phyloP scores from a whole-genome alignment of 2,113 vertebrate species.

The Cebidichthys violaceus region DNA sequence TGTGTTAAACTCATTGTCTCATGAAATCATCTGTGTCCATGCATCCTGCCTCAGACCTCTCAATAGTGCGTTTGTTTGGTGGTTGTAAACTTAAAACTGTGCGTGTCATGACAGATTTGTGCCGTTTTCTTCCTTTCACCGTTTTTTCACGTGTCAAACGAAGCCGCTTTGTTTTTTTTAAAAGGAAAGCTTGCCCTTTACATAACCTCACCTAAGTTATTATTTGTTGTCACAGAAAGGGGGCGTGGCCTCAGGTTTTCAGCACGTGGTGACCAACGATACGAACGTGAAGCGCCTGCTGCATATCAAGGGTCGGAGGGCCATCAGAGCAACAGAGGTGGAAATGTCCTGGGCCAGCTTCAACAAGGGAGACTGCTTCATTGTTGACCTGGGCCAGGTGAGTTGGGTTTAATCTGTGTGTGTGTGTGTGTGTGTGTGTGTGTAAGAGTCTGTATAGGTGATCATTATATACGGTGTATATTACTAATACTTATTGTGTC shows the following conservation, averaged over 20 bases:
- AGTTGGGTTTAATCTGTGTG: not conserved
- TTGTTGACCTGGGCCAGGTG: conserved; percentile 82
- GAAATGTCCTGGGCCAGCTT: conserved; percentile 80
- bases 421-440: not conserved
- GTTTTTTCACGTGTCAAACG: not conserved
- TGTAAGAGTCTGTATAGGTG: not conserved
- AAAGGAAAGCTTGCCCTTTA: not conserved
- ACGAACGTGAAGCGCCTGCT: conserved; percentile 76
- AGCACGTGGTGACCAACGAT: conserved; percentile 80
- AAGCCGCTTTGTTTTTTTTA: not conserved
- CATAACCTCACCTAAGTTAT: not conserved
- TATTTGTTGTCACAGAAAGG: conserved; percentile 77
- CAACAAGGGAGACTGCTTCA: conserved; percentile 86
- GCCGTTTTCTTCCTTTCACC: not conserved
- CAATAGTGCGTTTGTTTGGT: not conserved
- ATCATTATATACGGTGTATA: not conserved
- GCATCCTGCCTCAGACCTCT: not conserved
- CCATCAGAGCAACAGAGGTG: conserved; percentile 83
- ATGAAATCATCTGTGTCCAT: conserved; percentile 7
- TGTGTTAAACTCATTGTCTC: conserved; percentile 5
- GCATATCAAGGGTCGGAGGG: conserved; percentile 84
- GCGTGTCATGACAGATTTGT: not conserved
- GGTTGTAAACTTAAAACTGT: not conserved
- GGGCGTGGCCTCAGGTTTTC: conserved; percentile 85
- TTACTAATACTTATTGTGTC: not conserved